Evolutionary conservation across 1,140 invertebrate species (phyloP), one percentile per base, ranked within the genome.

Genomic region (Drosophila parvula): DNA sequence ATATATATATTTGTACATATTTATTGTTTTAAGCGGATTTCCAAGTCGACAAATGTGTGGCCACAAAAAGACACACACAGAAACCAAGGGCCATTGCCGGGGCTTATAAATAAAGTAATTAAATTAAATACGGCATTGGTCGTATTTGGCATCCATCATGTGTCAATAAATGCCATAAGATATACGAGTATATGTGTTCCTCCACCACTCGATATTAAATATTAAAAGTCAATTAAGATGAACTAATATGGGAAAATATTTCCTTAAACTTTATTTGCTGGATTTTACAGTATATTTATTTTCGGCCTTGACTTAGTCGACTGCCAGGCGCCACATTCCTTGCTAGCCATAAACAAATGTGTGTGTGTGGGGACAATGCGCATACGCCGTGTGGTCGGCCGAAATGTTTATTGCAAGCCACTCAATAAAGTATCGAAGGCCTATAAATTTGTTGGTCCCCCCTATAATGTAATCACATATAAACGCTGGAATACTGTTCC

Each of bases 381-480:
- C 44, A 68, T 78, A 63, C 48, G 56, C 74, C 74, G 38, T 77
- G 75, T 77, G 51, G 75, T 41, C 61, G 27, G 30, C 67, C 43
- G 43, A 57, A 80, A 79, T 82, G 68, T 74, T 79, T 88, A 79
- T 82, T 88, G 67, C 76, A 50, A 60, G 34, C 68, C 47, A 62
- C 71, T 88, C 79, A 68, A 86, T 88, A 88, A 88, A 89, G 71
- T 88, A 86, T 55, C 58, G 59, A 68, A 78, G 41, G 71, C 73
- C 70, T 70, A 82, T 82, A 76, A 62, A 69, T 81, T 67, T 41
- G 32, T 30, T 56, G 12, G 38, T n/a, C 38, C 38, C 40, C 55
- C 44, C 30, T 50, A 57, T 69, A 58, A 65, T 69, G 60, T 62
- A 62, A 76, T 76, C 71, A 51, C 67, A 73, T 36, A 48, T 48